Conservation (phyloP, 2,113 vertebrate species). For the Danio rerio region DNA sequence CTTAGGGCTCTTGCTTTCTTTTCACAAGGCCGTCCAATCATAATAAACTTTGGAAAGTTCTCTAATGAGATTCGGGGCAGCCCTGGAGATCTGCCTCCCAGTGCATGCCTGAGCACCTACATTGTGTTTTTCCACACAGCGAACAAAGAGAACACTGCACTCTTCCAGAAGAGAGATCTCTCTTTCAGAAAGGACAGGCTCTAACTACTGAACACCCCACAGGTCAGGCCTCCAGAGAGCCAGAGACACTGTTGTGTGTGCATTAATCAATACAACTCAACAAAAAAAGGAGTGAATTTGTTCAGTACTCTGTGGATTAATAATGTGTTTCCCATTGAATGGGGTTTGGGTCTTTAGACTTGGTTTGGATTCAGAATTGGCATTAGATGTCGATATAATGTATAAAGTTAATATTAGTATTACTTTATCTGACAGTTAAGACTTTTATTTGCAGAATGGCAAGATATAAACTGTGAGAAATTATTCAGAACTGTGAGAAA, state of each 20-base stretch:
- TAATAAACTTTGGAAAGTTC: conserved; percentile 58
- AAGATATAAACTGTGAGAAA: too few relatives aligned
- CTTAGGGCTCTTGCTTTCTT: conserved; percentile 37
- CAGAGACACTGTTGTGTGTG: conserved; percentile 18
- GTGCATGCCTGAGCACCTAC: conserved; percentile 41
- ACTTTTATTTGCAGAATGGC: too few relatives aligned
- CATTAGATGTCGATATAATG: too few relatives aligned
- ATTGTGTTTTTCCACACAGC: conserved; percentile 41
- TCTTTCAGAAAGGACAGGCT: conserved; percentile 24
- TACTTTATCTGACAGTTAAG: too few relatives aligned
- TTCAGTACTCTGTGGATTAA: neutral
- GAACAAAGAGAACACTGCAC: conserved; percentile 49
- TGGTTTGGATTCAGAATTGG: too few relatives aligned
- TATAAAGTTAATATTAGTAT: too few relatives aligned
- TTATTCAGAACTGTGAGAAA: too few relatives aligned
- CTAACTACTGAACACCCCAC: conserved; percentile 14
- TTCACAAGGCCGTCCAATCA: conserved; percentile 49
- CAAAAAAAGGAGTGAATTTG: conserved; percentile 1
- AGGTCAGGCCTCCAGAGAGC: conserved; percentile 6
- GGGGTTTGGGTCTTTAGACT: too few relatives aligned
- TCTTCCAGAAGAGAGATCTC: conserved; percentile 40
- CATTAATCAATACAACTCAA: conserved; percentile 18
- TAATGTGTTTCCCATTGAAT: neutral
- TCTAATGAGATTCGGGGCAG: conserved; percentile 57
- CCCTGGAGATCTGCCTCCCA: conserved; percentile 49